Percentiles rank a stretch among this genome's conserved stretches.
Evolutionary conservation across 2,888 invertebrate genomes (phyloP).

Genomic region (Peribatodes rhomboidaria): DNA sequence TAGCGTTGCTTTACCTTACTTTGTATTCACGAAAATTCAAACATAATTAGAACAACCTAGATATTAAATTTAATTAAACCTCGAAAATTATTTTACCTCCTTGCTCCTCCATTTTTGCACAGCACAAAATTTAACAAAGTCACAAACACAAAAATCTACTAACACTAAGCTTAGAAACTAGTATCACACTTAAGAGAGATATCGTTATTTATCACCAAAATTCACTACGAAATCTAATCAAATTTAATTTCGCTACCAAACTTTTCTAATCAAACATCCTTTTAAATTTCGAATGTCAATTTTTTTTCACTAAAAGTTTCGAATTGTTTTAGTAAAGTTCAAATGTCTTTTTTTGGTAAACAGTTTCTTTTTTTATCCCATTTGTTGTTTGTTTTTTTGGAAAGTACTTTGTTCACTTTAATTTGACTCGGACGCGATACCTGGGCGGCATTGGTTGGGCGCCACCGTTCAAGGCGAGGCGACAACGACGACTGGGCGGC

Average conservation of each 20-base stretch:
- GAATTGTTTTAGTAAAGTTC: neutral
- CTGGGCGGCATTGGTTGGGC: constrained; percentile 68
- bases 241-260: constrained; percentile 23
- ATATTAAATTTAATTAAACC: neutral
- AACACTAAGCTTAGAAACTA: constrained; percentile 69
- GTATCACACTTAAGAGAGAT: constrained; percentile 73
- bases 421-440: constrained; percentile 76
- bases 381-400: constrained; percentile 57
- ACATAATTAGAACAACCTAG: too few relatives aligned
- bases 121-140: constrained; percentile 50
- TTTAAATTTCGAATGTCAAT: constrained; percentile 10
- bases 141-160: constrained; percentile 51
- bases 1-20: too few relatives aligned
- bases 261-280: neutral
- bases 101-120: constrained; percentile 73
- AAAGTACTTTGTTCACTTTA: constrained; percentile 59
- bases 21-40: neutral
- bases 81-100: constrained; percentile 63
- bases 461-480: constrained; percentile 38
- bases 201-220: constrained; percentile 42
- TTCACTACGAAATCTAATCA: constrained; percentile 28
- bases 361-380: constrained; percentile 67
- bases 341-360: constrained; percentile 5
- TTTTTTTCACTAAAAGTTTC: neutral
- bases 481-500: constrained; percentile 33